Evolutionary conservation across 2,888 invertebrate species (phyloP), one percentile per base, ranked within the genome.

Genomic region (Rapana venosa): DNA sequence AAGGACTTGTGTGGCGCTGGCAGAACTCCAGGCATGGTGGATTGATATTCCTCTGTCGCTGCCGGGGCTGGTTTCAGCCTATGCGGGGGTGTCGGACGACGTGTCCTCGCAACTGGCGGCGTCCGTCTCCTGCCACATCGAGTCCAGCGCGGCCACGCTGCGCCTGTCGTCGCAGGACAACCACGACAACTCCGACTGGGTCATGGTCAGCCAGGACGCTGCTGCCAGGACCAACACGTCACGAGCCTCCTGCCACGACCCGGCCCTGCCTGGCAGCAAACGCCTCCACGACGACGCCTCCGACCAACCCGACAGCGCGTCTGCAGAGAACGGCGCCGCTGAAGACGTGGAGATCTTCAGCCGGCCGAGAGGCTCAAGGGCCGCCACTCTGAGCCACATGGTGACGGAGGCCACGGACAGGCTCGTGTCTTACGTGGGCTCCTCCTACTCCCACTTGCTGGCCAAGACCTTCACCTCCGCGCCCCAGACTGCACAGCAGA

Each of bases 11-110:
- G n/a, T n/a, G n/a, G n/a, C n/a, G n/a, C n/a, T n/a, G n/a, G n/a
- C n/a, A n/a, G n/a, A n/a, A n/a, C n/a, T n/a, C n/a, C n/a, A n/a
- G n/a, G n/a, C n/a, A n/a, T n/a, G n/a, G n/a, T n/a, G n/a, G n/a
- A n/a, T n/a, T n/a, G n/a, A n/a, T n/a, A n/a, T n/a, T n/a, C n/a
- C n/a, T n/a, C n/a, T n/a, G 47, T 47, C 47, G 8, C 47, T 47
- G 47, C 32, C 15, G 32, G 0, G 20, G 56, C 77, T 74, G 61
- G 88, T 56, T 87, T 61, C 94, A 96, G 96, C 96, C 2, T 96
- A 96, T 94, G 96, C 96, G 70, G 96, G 96, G 58, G 93, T 94
- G 91, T 95, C 93, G 77, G 94, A 94, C 70, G 92, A 93, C 66
- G 91, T 94, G 90, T 90, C 93, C 13, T 87, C 91, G 32, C 88